phyloP scores from a whole-genome alignment of 2,888 invertebrate genomes.

The Rhagonycha fulva region DNA sequence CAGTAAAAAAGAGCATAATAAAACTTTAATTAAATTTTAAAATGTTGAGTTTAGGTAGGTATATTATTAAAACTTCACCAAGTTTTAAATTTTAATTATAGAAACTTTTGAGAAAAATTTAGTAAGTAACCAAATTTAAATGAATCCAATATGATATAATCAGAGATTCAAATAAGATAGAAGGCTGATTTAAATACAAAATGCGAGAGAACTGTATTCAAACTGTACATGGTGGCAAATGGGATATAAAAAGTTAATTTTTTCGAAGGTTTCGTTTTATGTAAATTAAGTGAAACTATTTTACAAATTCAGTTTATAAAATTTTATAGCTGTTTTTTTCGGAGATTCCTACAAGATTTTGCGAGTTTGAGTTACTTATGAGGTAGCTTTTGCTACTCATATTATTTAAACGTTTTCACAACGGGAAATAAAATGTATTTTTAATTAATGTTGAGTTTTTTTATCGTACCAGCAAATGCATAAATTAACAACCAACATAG shows the following conservation, averaged over 20 bases:
- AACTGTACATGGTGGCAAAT: conserved; percentile 1
- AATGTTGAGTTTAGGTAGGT: not conserved
- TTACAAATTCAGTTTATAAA: not conserved
- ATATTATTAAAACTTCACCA: not conserved
- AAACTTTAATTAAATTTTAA: not conserved
- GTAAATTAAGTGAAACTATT: conserved; percentile 4
- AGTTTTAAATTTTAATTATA: not conserved
- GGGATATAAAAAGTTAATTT: conserved; percentile 2
- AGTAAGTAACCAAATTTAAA: conserved; percentile 1
- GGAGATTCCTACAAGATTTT: not conserved
- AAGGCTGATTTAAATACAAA: not conserved
- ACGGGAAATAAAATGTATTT: conserved; percentile 2
- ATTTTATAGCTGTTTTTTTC: not conserved
- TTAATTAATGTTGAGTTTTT: conserved; percentile 1
- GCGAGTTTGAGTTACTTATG: not conserved
- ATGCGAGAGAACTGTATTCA: not conserved
- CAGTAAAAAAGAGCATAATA: not conserved
- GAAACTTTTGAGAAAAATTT: not conserved
- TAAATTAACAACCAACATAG: conserved; percentile 1
- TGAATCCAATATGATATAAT: not conserved
- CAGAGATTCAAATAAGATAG: not conserved
- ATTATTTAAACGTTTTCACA: not conserved
- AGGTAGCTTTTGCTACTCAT: not conserved
- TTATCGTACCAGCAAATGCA: not conserved
- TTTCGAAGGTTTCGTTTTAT: not conserved